These are phyloP conservation scores for Choristoneura rosaceana DNA, from an alignment of 2,888 invertebrate genomes.

Conservation along the genomic window DNA sequence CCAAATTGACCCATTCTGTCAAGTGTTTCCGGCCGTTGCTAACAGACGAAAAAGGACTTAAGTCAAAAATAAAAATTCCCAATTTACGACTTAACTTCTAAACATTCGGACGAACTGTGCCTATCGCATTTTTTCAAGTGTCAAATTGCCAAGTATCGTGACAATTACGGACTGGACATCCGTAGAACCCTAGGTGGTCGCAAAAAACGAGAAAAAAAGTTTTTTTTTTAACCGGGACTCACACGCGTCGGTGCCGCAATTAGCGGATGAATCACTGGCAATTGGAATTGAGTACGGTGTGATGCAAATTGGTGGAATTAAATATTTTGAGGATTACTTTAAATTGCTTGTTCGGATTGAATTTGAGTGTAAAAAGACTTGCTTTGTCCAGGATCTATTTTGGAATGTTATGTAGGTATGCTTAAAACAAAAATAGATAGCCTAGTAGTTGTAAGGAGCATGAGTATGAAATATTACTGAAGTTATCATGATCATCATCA, in stretches of 20 bases:
- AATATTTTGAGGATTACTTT: constrained; percentile 7
- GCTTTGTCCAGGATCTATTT: too few relatives aligned
- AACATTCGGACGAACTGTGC: not conserved
- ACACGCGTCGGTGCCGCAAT: constrained; percentile 47
- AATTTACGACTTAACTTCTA: not conserved
- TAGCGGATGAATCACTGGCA: constrained; percentile 34
- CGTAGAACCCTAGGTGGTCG: constrained; percentile 72
- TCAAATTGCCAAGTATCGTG: constrained; percentile 16
- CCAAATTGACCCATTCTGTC: constrained; percentile 20
- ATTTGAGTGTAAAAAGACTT: too few relatives aligned
- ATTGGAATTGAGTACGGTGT: constrained; percentile 18
- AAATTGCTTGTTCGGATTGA: too few relatives aligned
- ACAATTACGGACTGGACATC: constrained; percentile 70
- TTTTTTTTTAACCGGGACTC: constrained; percentile 42
- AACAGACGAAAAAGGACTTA: not conserved
- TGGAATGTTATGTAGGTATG: too few relatives aligned
- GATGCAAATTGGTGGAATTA: constrained; percentile 27
- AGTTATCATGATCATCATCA: too few relatives aligned
- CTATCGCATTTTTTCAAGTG: constrained; percentile 8
- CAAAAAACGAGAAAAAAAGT: constrained; percentile 55
- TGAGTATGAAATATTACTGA: too few relatives aligned
- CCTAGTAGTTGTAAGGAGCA: too few relatives aligned
- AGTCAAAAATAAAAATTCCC: not conserved
- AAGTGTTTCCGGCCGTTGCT: constrained; percentile 26
- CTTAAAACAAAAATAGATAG: too few relatives aligned